A percentile compares a stretch with the other conserved stretches of the same genome.
Conservation (phyloP, 1,140 invertebrate genomes). For the Chelonus insularis region DNA sequence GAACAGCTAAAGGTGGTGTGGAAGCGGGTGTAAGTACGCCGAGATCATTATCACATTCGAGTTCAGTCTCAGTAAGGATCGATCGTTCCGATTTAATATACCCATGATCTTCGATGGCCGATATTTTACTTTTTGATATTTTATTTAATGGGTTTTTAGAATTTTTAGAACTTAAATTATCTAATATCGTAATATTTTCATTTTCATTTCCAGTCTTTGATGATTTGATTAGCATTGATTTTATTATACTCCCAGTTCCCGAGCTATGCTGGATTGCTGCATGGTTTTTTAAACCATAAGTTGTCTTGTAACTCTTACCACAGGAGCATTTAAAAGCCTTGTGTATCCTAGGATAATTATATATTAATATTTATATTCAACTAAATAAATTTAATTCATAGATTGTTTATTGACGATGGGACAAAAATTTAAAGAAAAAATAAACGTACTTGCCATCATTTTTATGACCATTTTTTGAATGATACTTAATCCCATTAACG, state of each 20-base stretch:
- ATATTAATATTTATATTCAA: not conserved
- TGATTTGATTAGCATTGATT: slow-evolving; percentile 11
- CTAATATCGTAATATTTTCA: slow-evolving; percentile 21
- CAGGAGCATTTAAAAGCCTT: slow-evolving; percentile 80
- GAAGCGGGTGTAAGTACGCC: slow-evolving; percentile 62
- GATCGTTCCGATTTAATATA: slow-evolving; percentile 43
- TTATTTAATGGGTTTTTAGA: slow-evolving; percentile 9
- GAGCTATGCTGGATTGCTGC: slow-evolving; percentile 62
- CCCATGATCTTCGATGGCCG: slow-evolving; percentile 51
- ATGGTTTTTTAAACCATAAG: slow-evolving; percentile 75
- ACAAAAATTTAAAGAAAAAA: not conserved
- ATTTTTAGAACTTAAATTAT: slow-evolving; percentile 2
- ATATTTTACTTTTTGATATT: slow-evolving; percentile 43
- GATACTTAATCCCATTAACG: slow-evolving; percentile 86
- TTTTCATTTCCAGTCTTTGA: slow-evolving; percentile 23
- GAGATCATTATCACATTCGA: slow-evolving; percentile 43
- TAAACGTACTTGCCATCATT: slow-evolving; percentile 75
- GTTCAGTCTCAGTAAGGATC: slow-evolving; percentile 26
- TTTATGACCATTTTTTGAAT: slow-evolving; percentile 82
- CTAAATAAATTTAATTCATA: not conserved
- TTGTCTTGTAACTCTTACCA: slow-evolving; percentile 81
- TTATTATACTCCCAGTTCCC: slow-evolving; percentile 31
- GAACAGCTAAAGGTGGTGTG: slow-evolving; percentile 49
- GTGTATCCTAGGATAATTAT: slow-evolving; percentile 64
- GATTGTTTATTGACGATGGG: no score